Conservation (phyloP, 2,113 vertebrate species). For the Synchiropus splendidus region DNA sequence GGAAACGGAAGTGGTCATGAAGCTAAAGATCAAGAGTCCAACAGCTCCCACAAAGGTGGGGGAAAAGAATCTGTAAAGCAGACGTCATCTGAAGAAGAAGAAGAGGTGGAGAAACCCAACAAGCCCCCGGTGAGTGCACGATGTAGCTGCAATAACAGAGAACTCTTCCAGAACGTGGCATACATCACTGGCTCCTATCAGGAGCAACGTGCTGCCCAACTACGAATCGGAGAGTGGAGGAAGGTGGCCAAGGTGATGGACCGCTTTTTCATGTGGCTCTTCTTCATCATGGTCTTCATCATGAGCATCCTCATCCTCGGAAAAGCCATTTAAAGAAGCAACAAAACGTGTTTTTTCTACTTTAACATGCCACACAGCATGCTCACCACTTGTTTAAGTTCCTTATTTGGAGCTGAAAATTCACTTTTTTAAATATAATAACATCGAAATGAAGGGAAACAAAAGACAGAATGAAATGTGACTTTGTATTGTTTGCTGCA, state of each 20-base stretch:
- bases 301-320: slow-evolving; percentile 82
- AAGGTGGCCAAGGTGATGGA: slow-evolving; percentile 85
- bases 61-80: slow-evolving; percentile 7
- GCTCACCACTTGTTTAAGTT: no score
- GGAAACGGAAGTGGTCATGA: slow-evolving; percentile 15
- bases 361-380: no score
- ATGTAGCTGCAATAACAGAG: slow-evolving; percentile 67
- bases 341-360: no score
- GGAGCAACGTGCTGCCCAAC: slow-evolving; percentile 70
- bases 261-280: slow-evolving; percentile 86
- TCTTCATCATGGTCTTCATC: slow-evolving; percentile 83
- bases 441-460: no score
- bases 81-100: not conserved
- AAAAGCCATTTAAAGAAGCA: slow-evolving; percentile 67
- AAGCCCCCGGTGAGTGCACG: slow-evolving; percentile 17
- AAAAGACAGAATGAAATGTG: no score
- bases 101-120: slow-evolving; percentile 3
- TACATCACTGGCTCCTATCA: slow-evolving; percentile 74
- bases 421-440: no score
- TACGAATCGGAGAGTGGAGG: slow-evolving; percentile 75
- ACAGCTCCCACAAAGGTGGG: not conserved
- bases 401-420: no score
- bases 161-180: slow-evolving; percentile 62
- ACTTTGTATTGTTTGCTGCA: no score
- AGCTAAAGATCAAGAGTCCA: not conserved